Conservation (phyloP, 2,888 invertebrate genomes). For the Pseudoips prasinana region DNA sequence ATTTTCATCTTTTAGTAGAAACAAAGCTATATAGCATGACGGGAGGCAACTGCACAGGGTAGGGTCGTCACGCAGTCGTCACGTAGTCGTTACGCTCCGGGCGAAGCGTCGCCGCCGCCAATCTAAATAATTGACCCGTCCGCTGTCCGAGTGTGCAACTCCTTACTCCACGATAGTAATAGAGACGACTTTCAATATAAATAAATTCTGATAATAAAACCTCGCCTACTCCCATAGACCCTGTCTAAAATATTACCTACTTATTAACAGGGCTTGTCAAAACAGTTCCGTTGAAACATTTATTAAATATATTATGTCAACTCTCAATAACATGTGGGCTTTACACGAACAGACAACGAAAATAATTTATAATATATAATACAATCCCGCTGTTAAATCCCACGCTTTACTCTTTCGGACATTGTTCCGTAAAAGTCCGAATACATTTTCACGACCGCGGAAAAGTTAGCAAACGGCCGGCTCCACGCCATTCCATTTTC, state of each 20-base stretch:
- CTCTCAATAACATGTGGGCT: constrained; percentile 15
- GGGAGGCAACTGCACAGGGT: constrained; percentile 25
- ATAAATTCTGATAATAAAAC: constrained; percentile 13
- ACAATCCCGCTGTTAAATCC: constrained; percentile 2
- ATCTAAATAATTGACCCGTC: constrained; percentile 81
- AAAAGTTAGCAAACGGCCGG: constrained; percentile 27
- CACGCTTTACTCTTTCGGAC: constrained; percentile 9
- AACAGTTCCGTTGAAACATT: constrained; percentile 13
- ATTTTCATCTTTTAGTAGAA: constrained; percentile 29
- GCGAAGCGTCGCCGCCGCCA: constrained; percentile 66
- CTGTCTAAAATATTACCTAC: constrained; percentile 17
- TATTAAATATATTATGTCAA: constrained; percentile 9
- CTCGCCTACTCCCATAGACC: constrained; percentile 13
- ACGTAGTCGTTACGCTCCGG: constrained; percentile 49
- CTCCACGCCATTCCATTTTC: constrained; percentile 57
- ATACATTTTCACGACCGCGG: constrained; percentile 22
- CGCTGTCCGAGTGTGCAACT: constrained; percentile 66
- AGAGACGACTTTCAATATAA: constrained; percentile 37
- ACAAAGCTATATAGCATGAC: constrained; percentile 30
- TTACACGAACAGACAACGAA: constrained; percentile 1
- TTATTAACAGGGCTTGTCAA: constrained; percentile 4
- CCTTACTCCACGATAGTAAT: constrained; percentile 44
- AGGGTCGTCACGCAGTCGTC: constrained; percentile 42
- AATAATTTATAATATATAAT: background rate
- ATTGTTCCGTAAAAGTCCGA: constrained; percentile 21